These are phyloP conservation scores for Drosophila malerkotliana DNA, from an alignment of 1,140 invertebrate species.

Conservation along the genomic window DNA sequence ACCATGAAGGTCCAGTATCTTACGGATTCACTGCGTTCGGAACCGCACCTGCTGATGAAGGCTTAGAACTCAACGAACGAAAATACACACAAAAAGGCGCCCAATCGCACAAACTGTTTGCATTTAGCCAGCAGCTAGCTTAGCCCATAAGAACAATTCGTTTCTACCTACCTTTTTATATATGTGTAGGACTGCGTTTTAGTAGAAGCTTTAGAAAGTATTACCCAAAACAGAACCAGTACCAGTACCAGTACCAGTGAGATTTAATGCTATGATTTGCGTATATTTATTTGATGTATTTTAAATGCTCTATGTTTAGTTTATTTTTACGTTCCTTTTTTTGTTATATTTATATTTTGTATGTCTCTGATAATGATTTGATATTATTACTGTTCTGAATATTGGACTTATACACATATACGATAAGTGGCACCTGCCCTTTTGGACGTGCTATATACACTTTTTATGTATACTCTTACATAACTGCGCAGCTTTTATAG, in stretches of 20 bases:
- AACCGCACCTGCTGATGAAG: conserved; percentile 80
- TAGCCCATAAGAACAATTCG: conserved; percentile 3
- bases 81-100: conserved; percentile 27
- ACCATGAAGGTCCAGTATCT: conserved; percentile 83
- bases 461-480: not conserved
- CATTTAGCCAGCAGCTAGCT: conserved; percentile 59
- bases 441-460: conserved; percentile 36
- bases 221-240: conserved; percentile 43
- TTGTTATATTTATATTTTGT: conserved; percentile 47
- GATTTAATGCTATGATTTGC: conserved; percentile 43
- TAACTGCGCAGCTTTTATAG: conserved; percentile 46
- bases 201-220: conserved; percentile 63
- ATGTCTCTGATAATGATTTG: conserved; percentile 21
- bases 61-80: conserved; percentile 50
- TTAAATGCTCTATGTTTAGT: conserved; percentile 49
- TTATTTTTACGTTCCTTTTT: conserved; percentile 38
- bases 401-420: conserved; percentile 45
- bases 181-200: conserved; percentile 37
- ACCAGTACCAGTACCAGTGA: conserved; percentile 63
- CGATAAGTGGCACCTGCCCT: conserved; percentile 16
- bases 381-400: conserved; percentile 48
- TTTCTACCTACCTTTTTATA: conserved; percentile 15
- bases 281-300: conserved; percentile 46
- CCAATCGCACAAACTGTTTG: conserved; percentile 56
- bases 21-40: conserved; percentile 81